phyloP scores from a whole-genome alignment of 2,113 vertebrate genomes.

The Pyxicephalus adspersus region DNA sequence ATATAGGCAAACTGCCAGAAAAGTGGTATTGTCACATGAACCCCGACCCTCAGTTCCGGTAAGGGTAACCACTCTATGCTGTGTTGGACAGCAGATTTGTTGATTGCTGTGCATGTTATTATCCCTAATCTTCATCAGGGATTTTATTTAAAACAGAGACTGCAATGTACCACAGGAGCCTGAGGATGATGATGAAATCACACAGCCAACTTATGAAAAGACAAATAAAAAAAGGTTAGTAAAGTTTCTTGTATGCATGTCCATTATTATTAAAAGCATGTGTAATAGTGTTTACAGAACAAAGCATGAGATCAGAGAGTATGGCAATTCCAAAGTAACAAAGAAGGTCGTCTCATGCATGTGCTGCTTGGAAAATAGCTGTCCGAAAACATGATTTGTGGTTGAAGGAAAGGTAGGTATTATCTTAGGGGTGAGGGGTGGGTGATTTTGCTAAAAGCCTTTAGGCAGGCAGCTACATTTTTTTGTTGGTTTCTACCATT shows the following conservation, averaged over 20 bases:
- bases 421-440: too few relatives aligned
- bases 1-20: conserved; percentile 80
- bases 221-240: conserved; percentile 86
- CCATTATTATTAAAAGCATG: too few relatives aligned
- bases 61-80: conserved; percentile 13
- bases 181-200: conserved; percentile 83
- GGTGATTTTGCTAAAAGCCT: too few relatives aligned
- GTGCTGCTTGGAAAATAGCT: too few relatives aligned
- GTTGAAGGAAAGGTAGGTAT: too few relatives aligned
- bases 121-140: background rate
- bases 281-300: too few relatives aligned
- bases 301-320: too few relatives aligned
- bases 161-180: conserved; percentile 83
- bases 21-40: conserved; percentile 92
- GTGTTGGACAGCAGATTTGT: background rate
- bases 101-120: background rate
- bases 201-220: conserved; percentile 84
- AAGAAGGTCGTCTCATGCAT: too few relatives aligned
- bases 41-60: conserved; percentile 88
- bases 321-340: too few relatives aligned
- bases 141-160: conserved; percentile 71
- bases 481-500: too few relatives aligned
- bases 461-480: too few relatives aligned
- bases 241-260: background rate
- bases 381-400: too few relatives aligned